These are phyloP conservation scores for Pygmarrhopalites habei DNA, from an alignment of 1,140 invertebrate genomes.

Conservation along the genomic window DNA sequence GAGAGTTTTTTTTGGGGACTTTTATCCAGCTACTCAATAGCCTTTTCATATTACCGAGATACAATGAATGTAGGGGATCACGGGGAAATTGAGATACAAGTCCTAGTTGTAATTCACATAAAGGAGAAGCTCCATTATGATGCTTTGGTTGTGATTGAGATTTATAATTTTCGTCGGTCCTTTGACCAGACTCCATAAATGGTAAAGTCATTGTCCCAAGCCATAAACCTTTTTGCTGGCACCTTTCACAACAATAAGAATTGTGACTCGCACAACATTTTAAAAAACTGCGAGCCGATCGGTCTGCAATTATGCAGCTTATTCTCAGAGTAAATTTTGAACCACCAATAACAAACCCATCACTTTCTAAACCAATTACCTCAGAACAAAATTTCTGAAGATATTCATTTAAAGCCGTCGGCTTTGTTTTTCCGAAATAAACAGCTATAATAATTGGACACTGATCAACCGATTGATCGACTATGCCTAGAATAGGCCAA, in stretches of 20 bases:
- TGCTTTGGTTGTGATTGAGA: slow-evolving; percentile 23
- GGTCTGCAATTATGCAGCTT: no score
- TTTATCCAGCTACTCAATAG: slow-evolving; percentile 10
- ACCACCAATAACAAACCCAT: no score
- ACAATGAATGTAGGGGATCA: slow-evolving; percentile 20
- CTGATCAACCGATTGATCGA: no score
- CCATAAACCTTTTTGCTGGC: slow-evolving; percentile 39
- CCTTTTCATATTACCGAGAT: slow-evolving; percentile 15
- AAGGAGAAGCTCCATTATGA: slow-evolving; percentile 24
- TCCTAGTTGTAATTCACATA: not conserved
- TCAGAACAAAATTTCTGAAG: no score
- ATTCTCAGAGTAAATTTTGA: no score
- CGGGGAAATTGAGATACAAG: slow-evolving; percentile 14
- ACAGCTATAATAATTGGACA: no score
- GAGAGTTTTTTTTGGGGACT: slow-evolving; percentile 20
- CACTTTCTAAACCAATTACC: no score
- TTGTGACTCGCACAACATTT: no score
- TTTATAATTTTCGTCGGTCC: slow-evolving; percentile 36
- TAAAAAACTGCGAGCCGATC: no score
- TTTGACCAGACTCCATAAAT: slow-evolving; percentile 16
- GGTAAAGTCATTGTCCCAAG: slow-evolving; percentile 36
- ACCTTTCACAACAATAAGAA: slow-evolving; percentile 43
- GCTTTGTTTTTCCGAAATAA: no score
- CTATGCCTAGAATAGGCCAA: no score
- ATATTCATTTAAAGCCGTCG: no score